Conservation (phyloP, 1,140 invertebrate species). For the Mercenaria mercenaria region DNA sequence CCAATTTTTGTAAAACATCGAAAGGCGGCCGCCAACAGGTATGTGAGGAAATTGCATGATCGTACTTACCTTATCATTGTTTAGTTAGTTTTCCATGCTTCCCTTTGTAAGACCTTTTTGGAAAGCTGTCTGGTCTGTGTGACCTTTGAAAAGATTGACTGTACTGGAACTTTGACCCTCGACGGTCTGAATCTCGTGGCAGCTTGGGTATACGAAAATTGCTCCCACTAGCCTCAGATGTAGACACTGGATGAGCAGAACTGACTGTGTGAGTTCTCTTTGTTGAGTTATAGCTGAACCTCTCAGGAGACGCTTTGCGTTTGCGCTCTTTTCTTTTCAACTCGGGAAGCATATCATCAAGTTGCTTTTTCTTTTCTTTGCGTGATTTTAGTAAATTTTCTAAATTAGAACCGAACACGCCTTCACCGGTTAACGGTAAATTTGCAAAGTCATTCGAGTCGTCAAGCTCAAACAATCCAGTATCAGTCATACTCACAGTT, state of each 20-base stretch:
- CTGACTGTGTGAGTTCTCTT: no score
- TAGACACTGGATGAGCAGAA: no score
- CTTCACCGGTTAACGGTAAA: neutral
- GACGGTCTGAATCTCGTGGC: neutral
- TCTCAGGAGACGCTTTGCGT: no score
- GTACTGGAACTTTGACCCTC: neutral
- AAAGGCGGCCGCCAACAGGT: slow-evolving; percentile 42
- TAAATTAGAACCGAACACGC: slow-evolving; percentile 21
- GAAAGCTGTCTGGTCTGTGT: neutral
- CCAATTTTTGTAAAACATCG: slow-evolving; percentile 33
- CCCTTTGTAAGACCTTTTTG: neutral
- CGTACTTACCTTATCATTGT: neutral
- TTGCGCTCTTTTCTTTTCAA: no score
- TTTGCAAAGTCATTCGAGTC: neutral
- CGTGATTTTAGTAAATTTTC: slow-evolving; percentile 31
- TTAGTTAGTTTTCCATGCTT: neutral
- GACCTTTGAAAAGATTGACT: neutral
- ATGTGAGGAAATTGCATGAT: neutral
- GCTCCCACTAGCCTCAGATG: neutral
- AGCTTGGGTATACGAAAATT: neutral
- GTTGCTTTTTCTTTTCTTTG: slow-evolving; percentile 22
- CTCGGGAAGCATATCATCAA: no score
- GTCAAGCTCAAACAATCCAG: neutral
- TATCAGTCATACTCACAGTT: slow-evolving; percentile 5
- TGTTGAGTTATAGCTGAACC: no score